Evolutionary conservation across 1,140 invertebrate species (phyloP).

Genomic region (Drosophila ficusphila): DNA sequence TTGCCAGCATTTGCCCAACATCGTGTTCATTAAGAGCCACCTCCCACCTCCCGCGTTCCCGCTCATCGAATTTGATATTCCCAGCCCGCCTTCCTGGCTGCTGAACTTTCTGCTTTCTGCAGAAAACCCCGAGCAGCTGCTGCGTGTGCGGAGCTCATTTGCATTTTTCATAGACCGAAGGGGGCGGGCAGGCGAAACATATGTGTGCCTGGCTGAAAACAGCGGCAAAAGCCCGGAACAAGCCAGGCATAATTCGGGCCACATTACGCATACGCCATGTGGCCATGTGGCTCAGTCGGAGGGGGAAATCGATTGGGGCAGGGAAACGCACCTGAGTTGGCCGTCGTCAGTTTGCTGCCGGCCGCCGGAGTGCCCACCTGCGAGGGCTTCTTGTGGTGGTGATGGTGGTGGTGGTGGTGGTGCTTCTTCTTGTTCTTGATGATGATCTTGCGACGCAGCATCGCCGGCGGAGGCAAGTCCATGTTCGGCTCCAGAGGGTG

Average conservation of each 20-base stretch:
- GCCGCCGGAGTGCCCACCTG: conserved; percentile 52
- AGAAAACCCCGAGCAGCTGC: conserved; percentile 26
- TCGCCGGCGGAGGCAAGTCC: conserved; percentile 93
- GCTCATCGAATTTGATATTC: conserved; percentile 28
- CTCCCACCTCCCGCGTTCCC: neutral
- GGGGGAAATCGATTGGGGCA: neutral
- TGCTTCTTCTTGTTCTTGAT: conserved; percentile 99
- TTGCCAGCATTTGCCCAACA: neutral
- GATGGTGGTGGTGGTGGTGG: conserved; percentile 90
- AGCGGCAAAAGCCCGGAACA: conserved; percentile 8
- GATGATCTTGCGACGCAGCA: conserved; percentile 95
- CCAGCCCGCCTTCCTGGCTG: conserved; percentile 13
- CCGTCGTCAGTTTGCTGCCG: conserved; percentile 73
- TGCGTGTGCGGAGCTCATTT: conserved; percentile 68
- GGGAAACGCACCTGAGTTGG: conserved; percentile 78
- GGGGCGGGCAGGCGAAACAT: conserved; percentile 21
- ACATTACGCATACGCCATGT: conserved; percentile 37
- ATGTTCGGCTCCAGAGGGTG: conserved; percentile 92
- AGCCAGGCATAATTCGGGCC: conserved; percentile 29
- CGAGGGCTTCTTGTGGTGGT: conserved; percentile 85
- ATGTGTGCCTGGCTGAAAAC: conserved; percentile 23
- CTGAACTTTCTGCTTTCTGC: conserved; percentile 13
- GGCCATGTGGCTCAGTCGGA: conserved; percentile 1
- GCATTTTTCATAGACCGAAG: conserved; percentile 53
- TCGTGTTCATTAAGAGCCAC: conserved; percentile 16